Conservation (phyloP, 2,113 vertebrate genomes). For the Myiozetetes cayanensis region DNA sequence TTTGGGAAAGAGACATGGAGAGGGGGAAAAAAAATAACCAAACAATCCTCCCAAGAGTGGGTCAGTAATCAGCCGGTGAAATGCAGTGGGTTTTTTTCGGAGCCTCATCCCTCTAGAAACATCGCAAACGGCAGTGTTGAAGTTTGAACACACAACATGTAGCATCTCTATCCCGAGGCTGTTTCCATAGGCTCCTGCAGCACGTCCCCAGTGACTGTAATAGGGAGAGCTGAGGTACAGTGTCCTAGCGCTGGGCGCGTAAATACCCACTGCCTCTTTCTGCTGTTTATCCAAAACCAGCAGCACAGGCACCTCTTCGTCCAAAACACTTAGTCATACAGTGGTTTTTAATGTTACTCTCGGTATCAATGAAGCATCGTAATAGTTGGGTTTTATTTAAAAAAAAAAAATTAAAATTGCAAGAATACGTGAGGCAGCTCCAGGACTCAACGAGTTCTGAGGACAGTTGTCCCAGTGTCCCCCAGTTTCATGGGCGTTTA, state of each 20-base stretch:
- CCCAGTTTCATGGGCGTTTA: rapidly evolving
- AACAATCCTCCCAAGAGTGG: too few species aligned
- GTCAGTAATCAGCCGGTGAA: background rate
- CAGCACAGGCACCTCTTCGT: background rate
- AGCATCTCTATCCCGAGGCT: background rate
- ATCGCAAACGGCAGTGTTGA: background rate
- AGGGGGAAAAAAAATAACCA: rapidly evolving
- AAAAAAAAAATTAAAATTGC: too few species aligned
- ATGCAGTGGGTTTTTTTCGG: background rate
- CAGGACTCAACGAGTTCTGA: background rate
- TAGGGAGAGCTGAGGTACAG: rapidly evolving
- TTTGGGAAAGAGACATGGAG: background rate
- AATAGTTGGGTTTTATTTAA: rapidly evolving
- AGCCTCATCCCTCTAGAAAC: background rate
- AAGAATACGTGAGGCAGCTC: background rate
- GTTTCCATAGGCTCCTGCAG: background rate
- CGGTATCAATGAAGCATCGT: background rate
- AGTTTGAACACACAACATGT: rapidly evolving
- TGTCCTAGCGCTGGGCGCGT: background rate
- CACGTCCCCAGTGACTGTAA: background rate
- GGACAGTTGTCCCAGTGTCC: background rate
- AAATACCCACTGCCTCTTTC: background rate
- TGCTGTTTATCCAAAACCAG: background rate
- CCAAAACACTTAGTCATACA: rapidly evolving
- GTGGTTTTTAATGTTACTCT: background rate